phyloP scores from a whole-genome alignment of 2,113 vertebrate species.

The Elephantulus edwardii region DNA sequence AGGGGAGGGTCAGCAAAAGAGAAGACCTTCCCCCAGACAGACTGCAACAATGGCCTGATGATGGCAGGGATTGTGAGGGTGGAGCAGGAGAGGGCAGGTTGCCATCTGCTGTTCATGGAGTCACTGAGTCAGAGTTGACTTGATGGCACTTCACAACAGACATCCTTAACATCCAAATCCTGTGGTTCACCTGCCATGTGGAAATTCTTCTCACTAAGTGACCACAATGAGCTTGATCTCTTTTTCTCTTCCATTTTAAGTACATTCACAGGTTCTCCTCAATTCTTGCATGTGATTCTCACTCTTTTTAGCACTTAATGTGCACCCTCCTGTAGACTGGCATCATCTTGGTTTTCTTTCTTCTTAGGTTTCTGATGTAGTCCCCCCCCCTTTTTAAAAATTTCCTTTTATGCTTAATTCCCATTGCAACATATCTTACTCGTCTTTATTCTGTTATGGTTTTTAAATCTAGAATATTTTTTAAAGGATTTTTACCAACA shows the following conservation, averaged over 20 bases:
- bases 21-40: too few species aligned
- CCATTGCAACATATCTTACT: not conserved
- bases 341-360: not conserved
- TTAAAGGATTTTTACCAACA: not conserved
- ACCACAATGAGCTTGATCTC: not conserved
- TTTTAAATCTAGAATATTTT: slow-evolving; percentile 40
- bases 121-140: too few species aligned
- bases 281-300: not conserved
- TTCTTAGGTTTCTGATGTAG: not conserved
- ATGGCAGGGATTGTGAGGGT: too few species aligned
- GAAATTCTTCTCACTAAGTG: not conserved
- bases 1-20: too few species aligned
- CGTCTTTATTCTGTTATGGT: slow-evolving; percentile 15
- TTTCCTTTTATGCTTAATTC: not conserved
- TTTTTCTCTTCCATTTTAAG: not conserved
- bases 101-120: too few species aligned
- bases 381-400: not conserved
- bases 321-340: not conserved
- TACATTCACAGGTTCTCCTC: not conserved
- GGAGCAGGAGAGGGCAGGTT: too few species aligned
- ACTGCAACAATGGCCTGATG: too few species aligned
- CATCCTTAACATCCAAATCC: not conserved
- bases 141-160: too few species aligned
- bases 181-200: not conserved
- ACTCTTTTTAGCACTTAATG: not conserved